Evolutionary conservation across 2,888 invertebrate species (phyloP).

Genomic region (Caenorhabditis sp.): DNA sequence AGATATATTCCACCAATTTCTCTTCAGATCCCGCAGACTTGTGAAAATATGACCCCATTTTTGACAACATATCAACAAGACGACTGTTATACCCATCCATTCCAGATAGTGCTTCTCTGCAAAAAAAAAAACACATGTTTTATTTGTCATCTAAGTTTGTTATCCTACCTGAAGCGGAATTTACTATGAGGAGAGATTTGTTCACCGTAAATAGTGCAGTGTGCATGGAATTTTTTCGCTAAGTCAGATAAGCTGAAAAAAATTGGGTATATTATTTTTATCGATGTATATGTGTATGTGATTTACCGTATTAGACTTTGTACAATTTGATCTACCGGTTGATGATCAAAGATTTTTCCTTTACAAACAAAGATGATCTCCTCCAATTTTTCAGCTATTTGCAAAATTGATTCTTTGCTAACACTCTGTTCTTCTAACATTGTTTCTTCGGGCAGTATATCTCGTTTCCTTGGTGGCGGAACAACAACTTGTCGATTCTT

Average conservation of each 20-base stretch:
- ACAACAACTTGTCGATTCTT: slow-evolving; percentile 22
- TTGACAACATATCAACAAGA: neutral
- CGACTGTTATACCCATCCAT: neutral
- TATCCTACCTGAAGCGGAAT: slow-evolving; percentile 80
- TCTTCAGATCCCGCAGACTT: neutral
- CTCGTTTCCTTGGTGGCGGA: slow-evolving; percentile 22
- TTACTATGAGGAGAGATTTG: slow-evolving; percentile 85
- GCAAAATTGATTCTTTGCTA: slow-evolving; percentile 15
- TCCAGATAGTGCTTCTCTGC: slow-evolving; percentile 63
- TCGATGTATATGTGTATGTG: no score
- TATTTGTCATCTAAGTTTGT: neutral
- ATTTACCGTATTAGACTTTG: neutral
- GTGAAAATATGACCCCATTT: neutral
- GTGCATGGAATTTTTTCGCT: slow-evolving; percentile 45
- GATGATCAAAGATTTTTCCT: neutral
- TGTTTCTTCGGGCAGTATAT: slow-evolving; percentile 15
- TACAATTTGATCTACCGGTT: neutral
- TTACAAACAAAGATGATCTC: neutral
- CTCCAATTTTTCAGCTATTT: neutral
- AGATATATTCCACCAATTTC: neutral
- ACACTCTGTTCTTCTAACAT: slow-evolving; percentile 26
- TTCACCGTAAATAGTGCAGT: slow-evolving; percentile 84
- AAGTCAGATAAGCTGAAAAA: neutral
- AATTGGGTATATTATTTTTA: no score
- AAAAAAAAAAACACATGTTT: slow-evolving; percentile 14